phyloP scores from a whole-genome alignment of 2,113 vertebrate species.

The Nesoenas mayeri region DNA sequence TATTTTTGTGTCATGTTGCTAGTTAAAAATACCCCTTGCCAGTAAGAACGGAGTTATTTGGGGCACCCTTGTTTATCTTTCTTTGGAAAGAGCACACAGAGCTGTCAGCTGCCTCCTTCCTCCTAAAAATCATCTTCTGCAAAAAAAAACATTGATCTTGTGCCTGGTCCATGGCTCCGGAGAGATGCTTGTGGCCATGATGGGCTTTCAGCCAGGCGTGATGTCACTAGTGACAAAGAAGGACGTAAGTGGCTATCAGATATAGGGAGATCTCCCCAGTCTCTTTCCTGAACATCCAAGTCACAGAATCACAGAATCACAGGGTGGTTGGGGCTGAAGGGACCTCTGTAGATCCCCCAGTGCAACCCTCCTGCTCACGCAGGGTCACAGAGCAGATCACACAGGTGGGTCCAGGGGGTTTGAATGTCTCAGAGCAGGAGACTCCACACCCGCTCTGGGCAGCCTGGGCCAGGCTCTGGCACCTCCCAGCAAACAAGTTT shows the following conservation, averaged over 20 bases:
- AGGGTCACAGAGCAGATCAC: too few species aligned
- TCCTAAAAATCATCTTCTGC: not conserved
- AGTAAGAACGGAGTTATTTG: conserved; percentile 48
- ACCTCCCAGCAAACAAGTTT: too few species aligned
- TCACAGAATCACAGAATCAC: not conserved
- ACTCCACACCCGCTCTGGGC: too few species aligned
- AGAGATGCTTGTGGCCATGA: not conserved
- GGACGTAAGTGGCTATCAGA: not conserved
- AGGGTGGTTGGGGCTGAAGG: too few species aligned
- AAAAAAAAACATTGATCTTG: not conserved
- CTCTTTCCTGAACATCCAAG: not conserved
- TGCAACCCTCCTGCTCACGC: too few species aligned
- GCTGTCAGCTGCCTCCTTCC: not conserved
- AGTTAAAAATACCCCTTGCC: conserved; percentile 44
- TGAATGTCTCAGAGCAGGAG: too few species aligned
- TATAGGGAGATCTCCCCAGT: not conserved
- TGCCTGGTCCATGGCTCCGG: not conserved
- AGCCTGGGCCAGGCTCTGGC: too few species aligned
- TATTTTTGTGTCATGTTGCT: not conserved
- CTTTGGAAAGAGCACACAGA: not conserved
- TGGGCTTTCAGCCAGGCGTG: not conserved
- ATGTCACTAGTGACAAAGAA: not conserved
- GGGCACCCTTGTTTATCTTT: conserved; percentile 57
- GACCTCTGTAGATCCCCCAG: too few species aligned
- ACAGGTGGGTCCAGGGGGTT: too few species aligned